Evolutionary conservation across 2,888 invertebrate genomes (phyloP), one percentile per base, ranked within the genome.

Genomic region (Branchellion lobata): DNA sequence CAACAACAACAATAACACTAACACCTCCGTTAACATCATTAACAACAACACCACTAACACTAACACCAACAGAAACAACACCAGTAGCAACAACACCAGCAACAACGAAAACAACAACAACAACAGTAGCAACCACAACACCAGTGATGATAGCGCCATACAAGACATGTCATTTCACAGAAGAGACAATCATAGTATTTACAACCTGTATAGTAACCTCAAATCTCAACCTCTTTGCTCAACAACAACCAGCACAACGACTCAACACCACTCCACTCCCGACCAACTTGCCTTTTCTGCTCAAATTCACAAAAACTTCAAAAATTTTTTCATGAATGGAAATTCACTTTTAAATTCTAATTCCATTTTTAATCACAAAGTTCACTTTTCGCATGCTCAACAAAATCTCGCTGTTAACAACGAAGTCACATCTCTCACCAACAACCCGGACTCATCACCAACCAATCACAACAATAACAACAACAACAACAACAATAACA

Each of bases 91-190:
- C n/a, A 57, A 8, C 21, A 24, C 5, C n/a, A 57, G 21, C 24
- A 24, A 24, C 21, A 57, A 57, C 5, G 3, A 57, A 3, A 57
- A 57, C 24, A 5, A 18, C 21, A 24, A 57, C 21, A 57, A 57
- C n/a, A 57, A 57, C n/a, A 18, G 21, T 5, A 24, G 21, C 61
- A 24, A 5, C 21, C 5, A 24, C 24, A 53, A 71, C 0, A 53
- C 40, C 27, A 34, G 31, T 31, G 57, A 78, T 29, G 81, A 81
- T 53, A 81, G 79, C 31, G 81, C 65, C 27, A 74, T 79, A n/a
- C 75, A 79, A 14, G 81, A 79, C 79, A 79, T 81, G 68, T 80
- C 80, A 2, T 65, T 65, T 65, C 29, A 27, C n/a, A 51, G 53
- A 51, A 51, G 53, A n/a, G n/a, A n/a, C n/a, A n/a, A n/a, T 14